These are phyloP conservation scores for Bucorvus abyssinicus DNA, from an alignment of 2,797 vertebrate genomes.

Conservation along the genomic window DNA sequence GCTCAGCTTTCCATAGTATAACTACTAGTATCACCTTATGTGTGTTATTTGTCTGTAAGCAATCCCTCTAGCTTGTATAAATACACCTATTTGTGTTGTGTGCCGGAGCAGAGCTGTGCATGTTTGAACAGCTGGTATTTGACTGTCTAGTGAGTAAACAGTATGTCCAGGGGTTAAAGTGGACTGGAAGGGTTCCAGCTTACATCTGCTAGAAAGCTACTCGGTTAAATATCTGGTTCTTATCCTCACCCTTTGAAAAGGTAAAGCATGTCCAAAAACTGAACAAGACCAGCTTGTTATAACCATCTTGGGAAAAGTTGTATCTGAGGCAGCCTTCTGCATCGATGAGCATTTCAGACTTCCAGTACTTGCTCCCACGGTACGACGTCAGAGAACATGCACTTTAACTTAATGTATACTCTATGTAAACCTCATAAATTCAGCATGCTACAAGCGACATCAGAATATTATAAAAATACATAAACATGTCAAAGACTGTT, in stretches of 20 bases:
- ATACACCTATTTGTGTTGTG: conserved; percentile 74
- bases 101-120: conserved; percentile 70
- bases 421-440: not conserved
- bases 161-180: conserved; percentile 64
- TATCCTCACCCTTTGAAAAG: not conserved
- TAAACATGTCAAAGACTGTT: not conserved
- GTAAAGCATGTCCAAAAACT: not conserved
- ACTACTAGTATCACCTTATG: conserved; percentile 65
- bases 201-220: not conserved
- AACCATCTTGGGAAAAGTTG: not conserved
- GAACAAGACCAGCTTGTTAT: not conserved
- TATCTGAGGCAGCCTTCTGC: not conserved
- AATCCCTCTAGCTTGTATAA: conserved; percentile 75
- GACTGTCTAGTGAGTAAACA: conserved; percentile 63
- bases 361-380: not conserved
- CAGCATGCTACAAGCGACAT: not conserved
- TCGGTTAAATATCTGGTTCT: not conserved
- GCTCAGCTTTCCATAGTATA: not conserved
- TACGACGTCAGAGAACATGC: not conserved
- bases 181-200: conserved; percentile 39
- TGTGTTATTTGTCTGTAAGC: conserved; percentile 72
- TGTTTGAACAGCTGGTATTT: conserved; percentile 81
- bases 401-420: not conserved
- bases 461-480: not conserved
- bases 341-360: not conserved